Evolutionary conservation across 1,140 invertebrate species (phyloP), one percentile per base, ranked within the genome.

Genomic region (Drosophila nigrodunni): DNA sequence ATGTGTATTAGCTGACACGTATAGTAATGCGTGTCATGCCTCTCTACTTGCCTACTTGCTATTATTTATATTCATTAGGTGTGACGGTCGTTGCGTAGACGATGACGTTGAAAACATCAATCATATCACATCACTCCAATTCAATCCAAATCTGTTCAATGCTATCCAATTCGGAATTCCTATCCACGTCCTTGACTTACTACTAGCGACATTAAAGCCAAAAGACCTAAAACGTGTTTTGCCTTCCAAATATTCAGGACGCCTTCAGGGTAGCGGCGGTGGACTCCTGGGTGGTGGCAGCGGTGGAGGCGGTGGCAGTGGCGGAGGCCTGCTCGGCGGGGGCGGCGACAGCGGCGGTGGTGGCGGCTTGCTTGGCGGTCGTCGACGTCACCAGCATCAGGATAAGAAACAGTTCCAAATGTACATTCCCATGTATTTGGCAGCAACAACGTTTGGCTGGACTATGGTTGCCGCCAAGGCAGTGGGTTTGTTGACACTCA

Each of bases 401-500:
- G 80, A 91, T 30, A 94, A 94, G 74, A 95, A 95, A 77, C 92
- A 94, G 59, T 93, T 94, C 61, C 93, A 95, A 85, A 93, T 94
- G 65, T 92, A 95, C 18, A 91, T 95, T 25, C 95, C 95, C 15
- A 92, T 95, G 77, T 85, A 95, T 25, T 92, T 95, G 72, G 95
- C 95, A 15, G 94, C 95, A 86, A 95, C 95, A 70, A 94, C 94
- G 1, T 94, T 95, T 2, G 94, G 94, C 11, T 93, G 94, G 54
- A 93, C 93, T 11, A 93, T 95, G 65, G 93, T 95, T 30, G 93
- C 93, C 0, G 88, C 95, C 52, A 93, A 94, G 35, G 92, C 94
- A 30, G 94, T 95, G 35, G 93, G 94, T 2, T 75, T 94, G 1
- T 91, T 95, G 0, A 94, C 94, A 0, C 74, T 95, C 2, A 95